A percentile compares a stretch with the other conserved stretches of the same genome.
These are phyloP conservation scores for Opisthocomus hoazin DNA, from an alignment of 2,113 vertebrate species.

Conservation along the genomic window DNA sequence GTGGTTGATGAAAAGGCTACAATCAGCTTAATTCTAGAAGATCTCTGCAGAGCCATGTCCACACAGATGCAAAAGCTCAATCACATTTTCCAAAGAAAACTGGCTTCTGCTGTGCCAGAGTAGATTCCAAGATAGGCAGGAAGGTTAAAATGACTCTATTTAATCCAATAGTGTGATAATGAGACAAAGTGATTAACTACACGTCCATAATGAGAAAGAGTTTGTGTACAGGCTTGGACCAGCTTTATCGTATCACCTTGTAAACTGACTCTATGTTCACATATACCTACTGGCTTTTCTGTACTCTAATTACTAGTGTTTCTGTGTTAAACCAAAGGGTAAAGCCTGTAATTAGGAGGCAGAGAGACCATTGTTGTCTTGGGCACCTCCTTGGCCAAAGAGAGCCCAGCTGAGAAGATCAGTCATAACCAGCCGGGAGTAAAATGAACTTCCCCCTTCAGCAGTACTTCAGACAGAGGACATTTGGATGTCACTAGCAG, in stretches of 20 bases:
- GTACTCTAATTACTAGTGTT: not conserved
- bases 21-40: not conserved
- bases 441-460: not conserved
- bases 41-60: not conserved
- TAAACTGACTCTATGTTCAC: not conserved
- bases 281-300: not conserved
- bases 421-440: not conserved
- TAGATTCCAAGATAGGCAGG: not conserved
- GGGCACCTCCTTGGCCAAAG: not conserved
- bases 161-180: slow-evolving; percentile 33
- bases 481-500: not conserved
- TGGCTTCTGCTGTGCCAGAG: not conserved
- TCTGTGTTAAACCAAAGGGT: not conserved
- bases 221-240: not conserved
- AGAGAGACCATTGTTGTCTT: not conserved
- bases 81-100: slow-evolving; percentile 42
- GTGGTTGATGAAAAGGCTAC: not conserved
- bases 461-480: not conserved
- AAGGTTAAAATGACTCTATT: slow-evolving; percentile 29
- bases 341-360: not conserved
- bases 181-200: slow-evolving; percentile 31
- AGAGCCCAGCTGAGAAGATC: not conserved
- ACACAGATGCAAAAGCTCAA: not conserved
- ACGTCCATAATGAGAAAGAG: slow-evolving; percentile 33
- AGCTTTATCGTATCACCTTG: not conserved